Base-by-base conservation (phyloP, 2,888 invertebrate genomes). In the Macrosoma leucophasiata region DNA sequence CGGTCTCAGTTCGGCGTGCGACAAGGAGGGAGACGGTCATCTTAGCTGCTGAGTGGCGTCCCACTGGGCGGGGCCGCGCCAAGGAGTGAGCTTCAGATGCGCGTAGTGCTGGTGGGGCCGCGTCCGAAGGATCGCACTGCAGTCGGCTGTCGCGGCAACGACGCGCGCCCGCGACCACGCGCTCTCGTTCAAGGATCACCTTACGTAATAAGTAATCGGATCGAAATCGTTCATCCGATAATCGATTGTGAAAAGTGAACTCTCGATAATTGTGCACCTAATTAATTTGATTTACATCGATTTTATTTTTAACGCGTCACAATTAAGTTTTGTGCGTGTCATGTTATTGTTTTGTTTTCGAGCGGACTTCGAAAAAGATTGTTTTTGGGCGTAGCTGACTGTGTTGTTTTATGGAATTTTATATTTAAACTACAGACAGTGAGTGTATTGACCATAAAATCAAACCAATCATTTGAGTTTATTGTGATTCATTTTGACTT, bases 21-120 rank as follows among this genome's bases (percentile, higher is more conserved):
- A 76, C 58, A 71, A 68, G 60, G 84, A 84, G 79, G 77, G 68
- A 69, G 74, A 72, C 69, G 79, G 79, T 79, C 77, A 82, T 84
- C 82, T 84, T 84, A 82, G 78, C 71, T 61, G 58, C 63, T 72
- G 81, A 76, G 82, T 77, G 55, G 82, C 84, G 78, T 79, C 87
- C 85, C 78, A 79, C 78, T 77, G 85, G 88, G 88, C 87, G 88
- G 87, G 85, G 88, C 85, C 76, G 78, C 70, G 75, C 72, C 67
- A 76, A 75, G 78, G 76, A 84, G 79, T 70, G 84, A 79, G 81
- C 84, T 85, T 85, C 77, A 84, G 86, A 87, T 87, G 86, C 86
- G 87, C 86, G 82, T 74, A 77, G 86, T 78, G 85, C 78, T 85
- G 86, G 86, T 85, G 87, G 88, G 86, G 86, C 74, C 78, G 73